Evolutionary conservation across 1,140 invertebrate species (phyloP).

Genomic region (Drosophila bipectinata): DNA sequence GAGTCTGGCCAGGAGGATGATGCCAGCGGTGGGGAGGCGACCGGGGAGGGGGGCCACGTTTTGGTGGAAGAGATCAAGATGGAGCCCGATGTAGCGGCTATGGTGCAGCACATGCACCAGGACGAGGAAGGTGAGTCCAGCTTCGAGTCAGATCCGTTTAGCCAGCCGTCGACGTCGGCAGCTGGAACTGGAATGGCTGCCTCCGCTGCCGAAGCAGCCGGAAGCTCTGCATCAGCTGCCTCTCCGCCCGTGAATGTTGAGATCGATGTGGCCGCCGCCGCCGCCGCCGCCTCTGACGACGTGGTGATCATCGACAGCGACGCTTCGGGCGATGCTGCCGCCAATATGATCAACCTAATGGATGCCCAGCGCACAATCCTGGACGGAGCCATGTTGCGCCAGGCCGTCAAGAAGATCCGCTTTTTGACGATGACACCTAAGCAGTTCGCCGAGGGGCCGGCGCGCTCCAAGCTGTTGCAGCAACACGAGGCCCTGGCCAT

Average conservation of each 20-base stretch:
- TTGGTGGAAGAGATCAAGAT: conserved; percentile 77
- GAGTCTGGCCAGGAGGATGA: conserved; percentile 16
- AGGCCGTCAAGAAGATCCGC: conserved; percentile 88
- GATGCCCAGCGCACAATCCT: conserved; percentile 72
- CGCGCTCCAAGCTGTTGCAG: conserved; percentile 88
- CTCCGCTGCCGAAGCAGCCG: conserved; percentile 16
- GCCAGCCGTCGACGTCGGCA: conserved; percentile 18
- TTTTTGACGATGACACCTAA: conserved; percentile 91
- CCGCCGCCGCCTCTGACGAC: conserved; percentile 38
- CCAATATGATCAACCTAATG: conserved; percentile 72
- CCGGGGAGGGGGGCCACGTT: conserved; percentile 25
- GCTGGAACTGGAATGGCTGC: neutral
- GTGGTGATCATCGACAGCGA: conserved; percentile 78
- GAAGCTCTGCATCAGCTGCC: neutral
- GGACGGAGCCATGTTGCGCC: conserved; percentile 64
- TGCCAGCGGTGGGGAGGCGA: conserved; percentile 15
- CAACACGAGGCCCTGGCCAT: conserved; percentile 91
- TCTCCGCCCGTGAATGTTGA: conserved; percentile 12
- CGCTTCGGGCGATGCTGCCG: conserved; percentile 59
- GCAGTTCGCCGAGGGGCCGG: conserved; percentile 92
- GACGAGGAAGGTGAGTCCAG: conserved; percentile 56
- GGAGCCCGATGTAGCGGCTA: conserved; percentile 77
- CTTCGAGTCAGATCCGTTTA: conserved; percentile 28
- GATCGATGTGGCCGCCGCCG: conserved; percentile 11
- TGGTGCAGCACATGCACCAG: conserved; percentile 74